A percentile compares a stretch with the other conserved stretches of the same genome.
Conservation (phyloP, 2,888 invertebrate species). For the Apodemia zela region DNA sequence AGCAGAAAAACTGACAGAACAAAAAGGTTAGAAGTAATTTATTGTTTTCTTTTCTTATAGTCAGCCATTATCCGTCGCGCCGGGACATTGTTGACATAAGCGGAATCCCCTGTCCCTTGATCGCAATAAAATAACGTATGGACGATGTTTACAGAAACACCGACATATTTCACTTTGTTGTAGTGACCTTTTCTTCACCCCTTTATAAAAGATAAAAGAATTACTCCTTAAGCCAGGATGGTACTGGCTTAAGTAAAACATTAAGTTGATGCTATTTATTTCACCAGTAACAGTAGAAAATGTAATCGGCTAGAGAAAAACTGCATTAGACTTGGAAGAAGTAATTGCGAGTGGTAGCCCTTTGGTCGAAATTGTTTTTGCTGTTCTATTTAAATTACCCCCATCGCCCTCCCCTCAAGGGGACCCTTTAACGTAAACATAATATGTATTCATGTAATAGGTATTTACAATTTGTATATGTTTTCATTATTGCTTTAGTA, state of each 20-base stretch:
- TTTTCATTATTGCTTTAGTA: too few species aligned
- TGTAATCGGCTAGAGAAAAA: too few species aligned
- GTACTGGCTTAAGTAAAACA: neutral
- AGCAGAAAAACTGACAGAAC: conserved; percentile 17
- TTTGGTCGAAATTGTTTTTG: too few species aligned
- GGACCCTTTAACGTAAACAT: too few species aligned
- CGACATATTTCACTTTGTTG: neutral
- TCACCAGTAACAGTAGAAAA: too few species aligned
- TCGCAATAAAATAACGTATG: conserved; percentile 14
- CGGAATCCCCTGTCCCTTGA: conserved; percentile 9
- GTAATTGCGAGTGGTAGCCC: too few species aligned
- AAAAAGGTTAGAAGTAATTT: conserved; percentile 9
- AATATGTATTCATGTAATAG: too few species aligned
- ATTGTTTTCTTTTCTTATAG: conserved; percentile 17
- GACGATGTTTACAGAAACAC: conserved; percentile 15
- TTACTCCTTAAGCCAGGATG: neutral
- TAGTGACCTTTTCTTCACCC: neutral
- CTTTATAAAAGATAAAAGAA: neutral
- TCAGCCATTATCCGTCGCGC: conserved; percentile 1
- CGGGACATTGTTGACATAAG: conserved; percentile 14
- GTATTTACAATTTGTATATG: too few species aligned
- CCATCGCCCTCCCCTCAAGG: too few species aligned
- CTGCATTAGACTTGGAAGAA: too few species aligned
- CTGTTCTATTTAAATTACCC: too few species aligned
- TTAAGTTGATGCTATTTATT: neutral